A percentile compares a stretch with the other conserved stretches of the same genome.
Evolutionary conservation across 2,888 invertebrate genomes (phyloP).

Genomic region (Archips xylosteana): DNA sequence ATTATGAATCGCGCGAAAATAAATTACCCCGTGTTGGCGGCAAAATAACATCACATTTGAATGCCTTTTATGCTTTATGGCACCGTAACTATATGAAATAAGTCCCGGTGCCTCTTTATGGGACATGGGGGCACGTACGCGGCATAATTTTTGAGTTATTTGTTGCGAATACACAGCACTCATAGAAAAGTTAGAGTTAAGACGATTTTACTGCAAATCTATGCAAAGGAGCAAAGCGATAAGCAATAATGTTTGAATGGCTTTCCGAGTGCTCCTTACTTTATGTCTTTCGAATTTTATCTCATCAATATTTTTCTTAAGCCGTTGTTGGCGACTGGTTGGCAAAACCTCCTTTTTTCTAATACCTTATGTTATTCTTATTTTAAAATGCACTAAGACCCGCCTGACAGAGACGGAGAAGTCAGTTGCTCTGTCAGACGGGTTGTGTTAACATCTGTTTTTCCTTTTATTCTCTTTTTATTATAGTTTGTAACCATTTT

Average conservation of each 20-base stretch:
- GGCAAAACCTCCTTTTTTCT: too few relatives aligned
- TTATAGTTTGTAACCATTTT: too few relatives aligned
- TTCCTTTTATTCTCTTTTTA: too few relatives aligned
- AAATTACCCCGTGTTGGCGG: conserved; percentile 85
- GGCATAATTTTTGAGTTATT: conserved; percentile 80
- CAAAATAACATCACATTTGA: conserved; percentile 86
- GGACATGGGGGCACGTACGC: conserved; percentile 79
- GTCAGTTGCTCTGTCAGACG: too few relatives aligned
- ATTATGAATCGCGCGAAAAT: conserved; percentile 85
- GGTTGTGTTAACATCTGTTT: too few relatives aligned
- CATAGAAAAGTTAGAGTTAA: conserved; percentile 42
- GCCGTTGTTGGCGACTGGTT: too few relatives aligned
- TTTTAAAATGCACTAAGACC: too few relatives aligned
- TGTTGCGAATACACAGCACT: conserved; percentile 59
- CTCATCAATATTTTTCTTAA: background rate
- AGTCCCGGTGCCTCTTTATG: conserved; percentile 79
- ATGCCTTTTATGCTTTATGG: conserved; percentile 85
- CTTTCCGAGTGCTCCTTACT: background rate
- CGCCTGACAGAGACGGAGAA: too few relatives aligned
- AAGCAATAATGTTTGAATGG: conserved; percentile 12
- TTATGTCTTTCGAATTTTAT: background rate
- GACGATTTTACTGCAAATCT: conserved; percentile 41
- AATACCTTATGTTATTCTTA: too few relatives aligned
- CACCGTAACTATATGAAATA: conserved; percentile 83
- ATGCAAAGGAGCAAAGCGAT: conserved; percentile 29